Conservation (phyloP, 2,797 vertebrate genomes). For the Setipinna tenuifilis region DNA sequence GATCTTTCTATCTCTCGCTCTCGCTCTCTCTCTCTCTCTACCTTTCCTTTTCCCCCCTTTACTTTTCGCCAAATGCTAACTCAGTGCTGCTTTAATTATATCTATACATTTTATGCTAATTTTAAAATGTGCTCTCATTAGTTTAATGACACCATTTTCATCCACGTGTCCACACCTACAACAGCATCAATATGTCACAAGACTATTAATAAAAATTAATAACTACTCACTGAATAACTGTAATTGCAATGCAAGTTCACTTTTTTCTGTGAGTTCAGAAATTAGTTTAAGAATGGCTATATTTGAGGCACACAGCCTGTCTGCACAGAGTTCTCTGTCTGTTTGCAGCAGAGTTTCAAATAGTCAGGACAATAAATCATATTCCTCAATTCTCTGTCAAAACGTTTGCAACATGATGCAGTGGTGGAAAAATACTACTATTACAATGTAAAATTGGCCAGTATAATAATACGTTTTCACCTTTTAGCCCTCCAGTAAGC, state of each 20-base stretch:
- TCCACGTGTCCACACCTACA: background rate
- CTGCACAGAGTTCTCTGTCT: background rate
- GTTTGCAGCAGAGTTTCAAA: background rate
- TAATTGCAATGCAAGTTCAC: background rate
- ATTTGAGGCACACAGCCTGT: background rate
- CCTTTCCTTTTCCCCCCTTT: background rate
- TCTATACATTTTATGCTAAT: background rate
- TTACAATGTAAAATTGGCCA: background rate
- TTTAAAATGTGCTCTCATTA: background rate
- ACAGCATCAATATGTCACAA: background rate
- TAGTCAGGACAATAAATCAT: background rate
- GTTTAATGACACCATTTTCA: background rate
- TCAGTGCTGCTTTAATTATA: background rate
- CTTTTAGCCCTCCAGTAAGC: background rate
- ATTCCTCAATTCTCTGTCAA: background rate
- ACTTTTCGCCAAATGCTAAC: background rate
- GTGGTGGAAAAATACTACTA: background rate
- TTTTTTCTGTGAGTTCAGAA: background rate
- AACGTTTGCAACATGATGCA: background rate
- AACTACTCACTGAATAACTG: background rate
- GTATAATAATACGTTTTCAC: background rate
- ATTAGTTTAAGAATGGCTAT: background rate
- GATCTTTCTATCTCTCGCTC: background rate
- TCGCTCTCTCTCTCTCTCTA: background rate
- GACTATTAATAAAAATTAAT: background rate